Percentiles rank a stretch among this genome's conserved stretches.
Conservation (phyloP, 1,140 invertebrate species). For the Pissodes strobi region DNA sequence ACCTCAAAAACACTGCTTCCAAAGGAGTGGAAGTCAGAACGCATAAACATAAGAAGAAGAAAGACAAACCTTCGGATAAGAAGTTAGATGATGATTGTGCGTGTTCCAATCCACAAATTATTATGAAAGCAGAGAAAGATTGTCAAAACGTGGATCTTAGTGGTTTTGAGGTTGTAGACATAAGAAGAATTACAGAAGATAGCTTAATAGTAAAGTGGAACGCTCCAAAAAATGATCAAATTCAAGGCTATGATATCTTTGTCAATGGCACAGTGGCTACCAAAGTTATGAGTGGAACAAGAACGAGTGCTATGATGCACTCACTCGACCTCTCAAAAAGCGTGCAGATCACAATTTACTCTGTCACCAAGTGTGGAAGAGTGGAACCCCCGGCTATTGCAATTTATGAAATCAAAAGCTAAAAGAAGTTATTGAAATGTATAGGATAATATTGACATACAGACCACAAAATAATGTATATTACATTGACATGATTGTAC, state of each 20-base stretch:
- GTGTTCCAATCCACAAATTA: conserved; percentile 16
- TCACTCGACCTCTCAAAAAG: conserved; percentile 35
- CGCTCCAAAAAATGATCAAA: conserved; percentile 14
- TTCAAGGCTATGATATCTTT: conserved; percentile 43
- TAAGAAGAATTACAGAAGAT: conserved; percentile 39
- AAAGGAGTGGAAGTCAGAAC: conserved; percentile 22
- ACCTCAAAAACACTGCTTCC: conserved; percentile 7
- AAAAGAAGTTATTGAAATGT: not conserved
- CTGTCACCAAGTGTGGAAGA: conserved; percentile 38
- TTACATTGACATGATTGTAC: conserved; percentile 19
- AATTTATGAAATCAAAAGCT: conserved; percentile 38
- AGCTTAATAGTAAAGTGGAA: conserved; percentile 46
- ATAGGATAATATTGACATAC: not conserved
- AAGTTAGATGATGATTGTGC: not conserved
- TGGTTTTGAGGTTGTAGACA: conserved; percentile 35
- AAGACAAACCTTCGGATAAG: not conserved
- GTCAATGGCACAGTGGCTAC: conserved; percentile 40
- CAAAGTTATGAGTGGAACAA: conserved; percentile 38
- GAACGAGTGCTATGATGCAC: conserved; percentile 45
- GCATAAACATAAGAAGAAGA: conserved; percentile 30
- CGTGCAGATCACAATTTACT: conserved; percentile 41
- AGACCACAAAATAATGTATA: not conserved
- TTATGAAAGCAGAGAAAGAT: conserved; percentile 19
- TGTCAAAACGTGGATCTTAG: conserved; percentile 24
- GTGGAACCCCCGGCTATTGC: conserved; percentile 43